Base-by-base conservation (phyloP, 2,888 invertebrate species). In the Ochlodes sylvanus region DNA sequence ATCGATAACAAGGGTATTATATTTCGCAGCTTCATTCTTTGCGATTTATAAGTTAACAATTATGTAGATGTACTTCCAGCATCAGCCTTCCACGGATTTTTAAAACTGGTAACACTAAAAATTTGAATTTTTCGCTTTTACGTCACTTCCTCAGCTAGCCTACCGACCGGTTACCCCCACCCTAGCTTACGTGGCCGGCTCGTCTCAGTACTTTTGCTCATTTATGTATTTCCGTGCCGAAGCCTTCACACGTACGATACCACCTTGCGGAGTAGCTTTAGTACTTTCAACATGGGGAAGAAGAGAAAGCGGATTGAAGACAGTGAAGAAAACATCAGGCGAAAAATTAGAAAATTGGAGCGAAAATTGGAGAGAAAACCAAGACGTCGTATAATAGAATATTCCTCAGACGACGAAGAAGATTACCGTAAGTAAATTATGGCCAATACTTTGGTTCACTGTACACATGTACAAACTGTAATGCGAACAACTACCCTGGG, bases 171-270 rank as follows among this genome's bases (percentile, higher is more conserved):
- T 50, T 50, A 17, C 9, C 50, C 50, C 50, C 17, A 10, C 50
- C 50, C 5, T 10, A 7, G 2, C 7, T 15, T 44, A 44, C 44
- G 19, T 19, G n/a, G 1, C 3, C 50, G 50, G 19, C 19, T 50
- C 50, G 50, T 10, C 50, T 10, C 50, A 4, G 50, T 3, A 12
- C 19, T 50, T 50, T 6, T 19, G 19, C 15, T 63, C 63, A 54
- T 63, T n/a, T 63, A 21, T 27, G 54, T 15, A 27, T 63, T 54
- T 63, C 42, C 63, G 63, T 54, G 54, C 63, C 15, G 54, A 54
- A 63, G 63, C 63, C 63, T 63, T 63, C 63, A 54, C 63, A 63
- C 54, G 63, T 54, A 1, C 47, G 1, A 9, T 17, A 47, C 6
- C 10, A 7, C 9, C 17, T n/a, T n/a, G n/a, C n/a, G n/a, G n/a